phyloP scores from a whole-genome alignment of 1,140 invertebrate species.

The Sipha flava region DNA sequence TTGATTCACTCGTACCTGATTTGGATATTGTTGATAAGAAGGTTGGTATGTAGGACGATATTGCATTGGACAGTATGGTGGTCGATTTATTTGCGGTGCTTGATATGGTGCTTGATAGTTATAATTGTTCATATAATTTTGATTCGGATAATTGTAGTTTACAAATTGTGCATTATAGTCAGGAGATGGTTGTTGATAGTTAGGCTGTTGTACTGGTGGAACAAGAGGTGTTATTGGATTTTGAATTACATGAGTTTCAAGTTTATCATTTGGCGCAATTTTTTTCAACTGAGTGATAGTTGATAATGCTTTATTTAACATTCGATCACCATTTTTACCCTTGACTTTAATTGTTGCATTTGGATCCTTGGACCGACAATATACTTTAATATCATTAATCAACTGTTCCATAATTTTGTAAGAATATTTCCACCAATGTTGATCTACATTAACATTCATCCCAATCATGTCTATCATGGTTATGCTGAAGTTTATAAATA shows the following conservation, averaged over 20 bases:
- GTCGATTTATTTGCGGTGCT: slow-evolving; percentile 3
- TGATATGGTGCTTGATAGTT: neutral
- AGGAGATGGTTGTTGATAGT: neutral
- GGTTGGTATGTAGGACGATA: slow-evolving; percentile 11
- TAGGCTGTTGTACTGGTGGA: neutral
- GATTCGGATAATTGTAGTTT: slow-evolving; percentile 7
- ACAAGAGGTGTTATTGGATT: slow-evolving; percentile 10
- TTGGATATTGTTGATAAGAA: slow-evolving; percentile 8
- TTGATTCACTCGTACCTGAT: neutral
- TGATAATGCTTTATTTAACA: slow-evolving; percentile 9
- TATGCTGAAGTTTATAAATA: slow-evolving; percentile 19
- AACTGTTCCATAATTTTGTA: slow-evolving; percentile 23
- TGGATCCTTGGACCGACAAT: slow-evolving; percentile 6
- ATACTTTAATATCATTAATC: slow-evolving; percentile 9
- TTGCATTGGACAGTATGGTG: slow-evolving; percentile 17
- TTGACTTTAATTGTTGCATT: slow-evolving; percentile 14
- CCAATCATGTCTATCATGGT: slow-evolving; percentile 29
- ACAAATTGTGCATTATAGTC: neutral
- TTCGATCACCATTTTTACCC: slow-evolving; percentile 15
- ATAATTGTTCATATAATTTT: slow-evolving; percentile 13
- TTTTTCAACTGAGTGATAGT: slow-evolving; percentile 28
- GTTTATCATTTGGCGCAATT: neutral
- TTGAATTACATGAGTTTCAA: neutral
- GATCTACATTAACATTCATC: neutral
- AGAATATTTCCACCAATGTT: slow-evolving; percentile 15